A percentile compares a stretch with the other conserved stretches of the same genome.
Conservation (phyloP, 2,888 invertebrate genomes). For the Dynastes grantii region DNA sequence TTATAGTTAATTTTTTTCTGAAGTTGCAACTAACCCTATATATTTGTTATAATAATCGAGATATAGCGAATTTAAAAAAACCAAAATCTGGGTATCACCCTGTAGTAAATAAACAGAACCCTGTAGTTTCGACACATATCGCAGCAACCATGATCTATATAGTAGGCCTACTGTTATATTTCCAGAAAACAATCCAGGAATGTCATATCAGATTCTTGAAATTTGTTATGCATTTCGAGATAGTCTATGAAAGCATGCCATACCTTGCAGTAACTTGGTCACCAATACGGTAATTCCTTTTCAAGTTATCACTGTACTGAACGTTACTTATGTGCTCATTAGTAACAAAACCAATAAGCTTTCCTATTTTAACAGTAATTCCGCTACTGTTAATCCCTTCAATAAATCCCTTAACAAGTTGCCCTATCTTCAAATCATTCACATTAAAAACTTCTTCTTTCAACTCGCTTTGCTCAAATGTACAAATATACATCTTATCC, state of each 20-base stretch:
- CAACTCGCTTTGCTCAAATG: constrained; percentile 75
- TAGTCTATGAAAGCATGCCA: constrained; percentile 37
- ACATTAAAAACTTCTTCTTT: constrained; percentile 74
- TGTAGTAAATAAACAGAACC: too few relatives aligned
- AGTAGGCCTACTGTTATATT: too few relatives aligned
- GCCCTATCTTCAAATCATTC: constrained; percentile 73
- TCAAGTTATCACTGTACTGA: constrained; percentile 66
- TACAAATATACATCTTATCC: constrained; percentile 79
- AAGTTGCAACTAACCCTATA: too few relatives aligned
- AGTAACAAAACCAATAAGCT: constrained; percentile 75
- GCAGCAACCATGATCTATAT: too few relatives aligned
- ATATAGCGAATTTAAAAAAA: too few relatives aligned
- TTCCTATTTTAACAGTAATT: constrained; percentile 72
- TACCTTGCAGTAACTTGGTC: constrained; percentile 74
- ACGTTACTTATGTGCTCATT: constrained; percentile 74
- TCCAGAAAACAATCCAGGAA: too few relatives aligned
- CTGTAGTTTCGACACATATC: too few relatives aligned
- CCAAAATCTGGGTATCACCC: too few relatives aligned
- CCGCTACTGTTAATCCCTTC: constrained; percentile 71
- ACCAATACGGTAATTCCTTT: constrained; percentile 74
- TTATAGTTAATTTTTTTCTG: too few relatives aligned
- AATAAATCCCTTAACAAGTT: constrained; percentile 74
- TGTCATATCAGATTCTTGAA: too few relatives aligned
- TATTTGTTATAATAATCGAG: too few relatives aligned
- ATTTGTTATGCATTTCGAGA: too few relatives aligned